Evolutionary conservation across 2,113 vertebrate species (phyloP).

Genomic region (Phoxinus phoxinus): DNA sequence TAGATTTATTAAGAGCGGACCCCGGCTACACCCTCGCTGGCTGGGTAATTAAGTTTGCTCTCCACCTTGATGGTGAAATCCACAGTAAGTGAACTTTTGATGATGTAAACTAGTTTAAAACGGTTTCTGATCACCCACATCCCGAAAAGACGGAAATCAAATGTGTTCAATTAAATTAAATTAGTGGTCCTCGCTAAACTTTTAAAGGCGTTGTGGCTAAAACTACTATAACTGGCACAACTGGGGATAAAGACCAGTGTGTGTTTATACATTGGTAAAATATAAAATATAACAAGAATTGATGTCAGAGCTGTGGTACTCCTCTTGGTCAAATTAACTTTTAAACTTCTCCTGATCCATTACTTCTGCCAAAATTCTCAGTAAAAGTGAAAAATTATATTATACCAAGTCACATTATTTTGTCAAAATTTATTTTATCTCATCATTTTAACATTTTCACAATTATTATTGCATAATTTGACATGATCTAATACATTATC

Average conservation of each 20-base stretch:
- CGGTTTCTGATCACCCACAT: slow-evolving; percentile 50
- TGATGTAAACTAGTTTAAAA: slow-evolving; percentile 56
- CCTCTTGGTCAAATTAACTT: background rate
- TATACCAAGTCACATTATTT: background rate
- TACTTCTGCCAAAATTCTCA: background rate
- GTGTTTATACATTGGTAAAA: background rate
- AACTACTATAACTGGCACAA: slow-evolving; percentile 32
- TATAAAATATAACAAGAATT: background rate
- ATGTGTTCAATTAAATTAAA: slow-evolving; percentile 52
- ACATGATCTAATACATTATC: background rate
- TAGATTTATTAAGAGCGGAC: slow-evolving; percentile 64
- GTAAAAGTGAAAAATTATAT: background rate
- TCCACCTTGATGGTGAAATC: slow-evolving; percentile 72
- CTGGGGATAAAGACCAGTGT: background rate
- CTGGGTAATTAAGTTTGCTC: slow-evolving; percentile 69
- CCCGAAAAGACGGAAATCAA: slow-evolving; percentile 35
- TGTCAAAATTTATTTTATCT: background rate
- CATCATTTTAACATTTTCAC: background rate
- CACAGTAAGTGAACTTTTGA: slow-evolving; percentile 62
- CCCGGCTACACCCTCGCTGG: slow-evolving; percentile 62
- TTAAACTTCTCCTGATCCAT: background rate
- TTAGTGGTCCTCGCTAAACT: slow-evolving; percentile 32
- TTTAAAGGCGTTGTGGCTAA: slow-evolving; percentile 13
- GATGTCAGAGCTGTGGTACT: background rate
- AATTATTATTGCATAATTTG: background rate